These are phyloP conservation scores for Mico argentatus DNA, from an alignment of 2,797 vertebrate genomes.

Conservation along the genomic window DNA sequence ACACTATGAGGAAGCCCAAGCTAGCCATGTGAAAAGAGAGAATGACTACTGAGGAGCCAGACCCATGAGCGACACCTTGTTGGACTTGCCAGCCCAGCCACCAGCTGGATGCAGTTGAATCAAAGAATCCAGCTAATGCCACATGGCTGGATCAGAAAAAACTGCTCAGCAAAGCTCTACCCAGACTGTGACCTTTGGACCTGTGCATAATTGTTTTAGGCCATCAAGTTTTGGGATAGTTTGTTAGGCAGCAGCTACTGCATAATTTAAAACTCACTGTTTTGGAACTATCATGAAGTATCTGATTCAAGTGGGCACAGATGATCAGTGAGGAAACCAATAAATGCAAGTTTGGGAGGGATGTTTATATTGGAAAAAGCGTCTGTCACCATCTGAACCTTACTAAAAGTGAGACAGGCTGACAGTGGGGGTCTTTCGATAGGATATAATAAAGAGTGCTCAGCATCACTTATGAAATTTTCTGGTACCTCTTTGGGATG, in stretches of 20 bases:
- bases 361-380: background rate
- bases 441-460: background rate
- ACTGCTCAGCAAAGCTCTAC: background rate
- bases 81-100: background rate
- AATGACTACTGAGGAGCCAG: background rate
- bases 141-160: background rate
- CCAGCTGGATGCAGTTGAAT: background rate
- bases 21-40: background rate
- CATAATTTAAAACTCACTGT: background rate
- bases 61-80: accelerated
- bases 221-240: background rate
- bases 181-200: background rate
- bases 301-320: background rate
- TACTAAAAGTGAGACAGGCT: background rate
- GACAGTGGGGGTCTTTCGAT: background rate
- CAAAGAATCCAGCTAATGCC: background rate
- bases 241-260: background rate
- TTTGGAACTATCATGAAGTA: background rate
- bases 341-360: background rate
- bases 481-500: background rate
- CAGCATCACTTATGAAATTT: background rate
- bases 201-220: background rate
- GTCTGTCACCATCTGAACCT: background rate
- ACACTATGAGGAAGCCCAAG: background rate
- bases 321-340: background rate